Base-by-base conservation (phyloP, 2,797 vertebrate genomes). In the Lophura swinhoii region DNA sequence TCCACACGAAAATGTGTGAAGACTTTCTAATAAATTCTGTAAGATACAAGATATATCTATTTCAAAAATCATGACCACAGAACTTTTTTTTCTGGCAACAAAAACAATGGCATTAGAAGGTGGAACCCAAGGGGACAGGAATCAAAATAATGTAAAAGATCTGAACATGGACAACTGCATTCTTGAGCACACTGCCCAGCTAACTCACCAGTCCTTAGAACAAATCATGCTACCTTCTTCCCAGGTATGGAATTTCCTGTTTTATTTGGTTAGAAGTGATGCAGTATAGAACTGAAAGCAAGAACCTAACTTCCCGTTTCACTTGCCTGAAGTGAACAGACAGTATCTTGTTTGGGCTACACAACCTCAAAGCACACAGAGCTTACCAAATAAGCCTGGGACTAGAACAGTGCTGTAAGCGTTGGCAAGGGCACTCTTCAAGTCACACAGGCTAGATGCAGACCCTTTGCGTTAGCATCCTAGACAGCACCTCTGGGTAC, bases 71-170 rank as follows among this genome's bases (percentile, higher is more conserved):
- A 33, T 0, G 8, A 77, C 4, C 1, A 2, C 66, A 46, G 44
- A 64, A 63, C 21, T 22, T 64, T 89, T 59, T 89, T 59, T 78
- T 24, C 46, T 48, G 14, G 64, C 16, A 55, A 53, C 4, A 75
- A 85, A 88, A 84, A 13, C 22, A 87, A 87, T 5, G 22, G 12
- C 33, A 63, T 49, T 44, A 62, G 28, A 71, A 62, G 23, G 72
- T 62, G 90, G 62, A 16, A 88, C 33, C 5, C 1, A 84, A 91
- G 23, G 26, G 75, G n/a, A 74, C 1, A 63, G 35, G 39, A 71
- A 87, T 83, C n/a, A 80, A 88, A 90, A 88, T 75, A 83, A 77
- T 28, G 63, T 39, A 83, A 85, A 90, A 78, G 59, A 78, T 80
- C 43, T 63, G 75, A 94, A 71, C 35, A 31, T 18, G 43, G 53